phyloP scores from a whole-genome alignment of 2,888 invertebrate genomes.

The Pasiphila rectangulata region DNA sequence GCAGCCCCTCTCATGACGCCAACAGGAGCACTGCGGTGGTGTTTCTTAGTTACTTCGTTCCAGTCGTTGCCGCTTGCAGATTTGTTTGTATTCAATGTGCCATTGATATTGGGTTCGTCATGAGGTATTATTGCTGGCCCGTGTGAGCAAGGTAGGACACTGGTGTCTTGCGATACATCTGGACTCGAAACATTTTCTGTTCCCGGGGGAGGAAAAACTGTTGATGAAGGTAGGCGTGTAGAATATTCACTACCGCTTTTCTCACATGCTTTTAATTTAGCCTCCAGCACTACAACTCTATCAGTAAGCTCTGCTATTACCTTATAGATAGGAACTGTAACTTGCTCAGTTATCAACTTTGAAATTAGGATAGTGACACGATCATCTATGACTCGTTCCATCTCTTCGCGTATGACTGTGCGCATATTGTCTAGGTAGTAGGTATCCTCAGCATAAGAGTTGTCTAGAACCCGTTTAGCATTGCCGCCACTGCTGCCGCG shows the following conservation, averaged over 20 bases:
- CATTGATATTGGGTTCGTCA: background rate
- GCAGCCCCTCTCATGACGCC: slow-evolving; percentile 4
- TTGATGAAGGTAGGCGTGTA: background rate
- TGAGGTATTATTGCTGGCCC: background rate
- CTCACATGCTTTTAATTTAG: background rate
- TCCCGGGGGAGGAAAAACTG: too few relatives aligned
- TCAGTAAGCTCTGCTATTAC: slow-evolving; percentile 3
- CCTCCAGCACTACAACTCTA: slow-evolving; percentile 2
- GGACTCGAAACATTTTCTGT: too few relatives aligned
- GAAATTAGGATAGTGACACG: slow-evolving; percentile 2
- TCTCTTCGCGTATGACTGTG: too few relatives aligned
- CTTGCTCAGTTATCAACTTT: slow-evolving; percentile 7
- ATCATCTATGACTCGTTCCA: too few relatives aligned
- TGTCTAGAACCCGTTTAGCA: too few relatives aligned
- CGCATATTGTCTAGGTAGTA: too few relatives aligned
- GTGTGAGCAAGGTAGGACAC: too few relatives aligned
- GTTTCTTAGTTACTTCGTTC: background rate
- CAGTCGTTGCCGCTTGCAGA: background rate
- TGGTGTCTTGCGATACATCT: background rate
- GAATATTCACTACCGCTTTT: background rate
- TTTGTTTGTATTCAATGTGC: background rate
- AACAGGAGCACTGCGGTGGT: background rate
- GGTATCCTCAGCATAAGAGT: too few relatives aligned
- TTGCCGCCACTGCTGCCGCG: too few relatives aligned
- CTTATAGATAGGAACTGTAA: slow-evolving; percentile 1